Percentiles rank a stretch among this genome's conserved stretches.
Evolutionary conservation across 2,113 vertebrate species (phyloP).

Genomic region (Oryzias woworae): DNA sequence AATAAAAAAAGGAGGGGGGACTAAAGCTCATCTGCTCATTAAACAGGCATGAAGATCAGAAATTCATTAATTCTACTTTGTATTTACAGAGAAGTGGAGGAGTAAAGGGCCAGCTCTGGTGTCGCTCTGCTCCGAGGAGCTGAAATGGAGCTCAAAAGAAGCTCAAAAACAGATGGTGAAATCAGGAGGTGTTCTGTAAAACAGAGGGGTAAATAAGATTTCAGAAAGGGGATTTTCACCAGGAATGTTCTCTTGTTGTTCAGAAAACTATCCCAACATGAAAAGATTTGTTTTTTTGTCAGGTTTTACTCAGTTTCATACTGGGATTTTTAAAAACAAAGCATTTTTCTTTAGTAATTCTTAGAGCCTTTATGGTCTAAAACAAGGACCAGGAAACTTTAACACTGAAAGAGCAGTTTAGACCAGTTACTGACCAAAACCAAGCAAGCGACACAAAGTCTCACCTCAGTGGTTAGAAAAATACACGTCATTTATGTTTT

Average conservation of each 20-base stretch:
- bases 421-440: no score
- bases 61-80: conserved; percentile 40
- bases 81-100: conserved; percentile 46
- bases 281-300: neutral
- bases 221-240: conserved; percentile 21
- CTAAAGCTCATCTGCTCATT: conserved; percentile 53
- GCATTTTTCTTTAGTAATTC: no score
- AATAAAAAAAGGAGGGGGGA: conserved; percentile 27
- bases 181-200: conserved; percentile 40
- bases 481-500: no score
- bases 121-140: conserved; percentile 43
- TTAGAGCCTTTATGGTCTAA: no score
- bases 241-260: conserved; percentile 6
- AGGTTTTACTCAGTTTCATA: no score
- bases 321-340: no score
- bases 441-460: no score
- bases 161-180: conserved; percentile 62
- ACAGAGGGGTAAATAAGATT: conserved; percentile 54
- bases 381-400: no score
- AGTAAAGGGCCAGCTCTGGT: conserved; percentile 42
- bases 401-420: no score
- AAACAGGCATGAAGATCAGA: conserved; percentile 40
- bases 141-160: conserved; percentile 46
- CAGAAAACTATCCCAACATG: conserved; percentile 4
- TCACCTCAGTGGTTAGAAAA: no score